Percentiles rank a stretch among this genome's conserved stretches.
phyloP scores from a whole-genome alignment of 2,888 invertebrate genomes.

The Habrosyne pyritoides region DNA sequence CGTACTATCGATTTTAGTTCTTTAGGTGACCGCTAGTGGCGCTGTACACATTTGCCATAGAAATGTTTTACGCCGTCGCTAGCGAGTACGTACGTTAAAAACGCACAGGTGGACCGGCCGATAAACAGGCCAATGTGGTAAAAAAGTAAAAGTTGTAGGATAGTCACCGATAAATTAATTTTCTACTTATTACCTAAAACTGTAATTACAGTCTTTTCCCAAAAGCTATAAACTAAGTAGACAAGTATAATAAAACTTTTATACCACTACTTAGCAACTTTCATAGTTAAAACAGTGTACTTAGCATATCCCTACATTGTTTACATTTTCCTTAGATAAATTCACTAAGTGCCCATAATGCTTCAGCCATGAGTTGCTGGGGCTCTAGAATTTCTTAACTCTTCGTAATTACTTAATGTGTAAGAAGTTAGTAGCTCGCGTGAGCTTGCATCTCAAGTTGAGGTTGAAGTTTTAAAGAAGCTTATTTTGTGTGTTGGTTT shows the following conservation, averaged over 20 bases:
- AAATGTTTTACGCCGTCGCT: too few relatives aligned
- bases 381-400: constrained; percentile 61
- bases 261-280: background rate
- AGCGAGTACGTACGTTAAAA: too few relatives aligned
- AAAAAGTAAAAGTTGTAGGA: too few relatives aligned
- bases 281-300: constrained; percentile 3
- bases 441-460: constrained; percentile 34
- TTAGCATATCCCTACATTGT: constrained; percentile 22
- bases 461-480: constrained; percentile 32
- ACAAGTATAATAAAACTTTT: background rate
- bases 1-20: too few relatives aligned
- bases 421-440: constrained; percentile 46
- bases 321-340: constrained; percentile 37
- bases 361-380: constrained; percentile 34
- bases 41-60: too few relatives aligned
- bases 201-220: too few relatives aligned
- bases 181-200: too few relatives aligned
- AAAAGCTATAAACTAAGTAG: background rate
- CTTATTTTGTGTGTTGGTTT: constrained; percentile 9
- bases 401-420: constrained; percentile 60
- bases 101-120: too few relatives aligned
- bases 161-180: too few relatives aligned
- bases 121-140: too few relatives aligned
- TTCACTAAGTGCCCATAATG: constrained; percentile 55
- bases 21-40: too few relatives aligned